phyloP scores from a whole-genome alignment of 2,888 invertebrate species.

The Dynastes hyllus region DNA sequence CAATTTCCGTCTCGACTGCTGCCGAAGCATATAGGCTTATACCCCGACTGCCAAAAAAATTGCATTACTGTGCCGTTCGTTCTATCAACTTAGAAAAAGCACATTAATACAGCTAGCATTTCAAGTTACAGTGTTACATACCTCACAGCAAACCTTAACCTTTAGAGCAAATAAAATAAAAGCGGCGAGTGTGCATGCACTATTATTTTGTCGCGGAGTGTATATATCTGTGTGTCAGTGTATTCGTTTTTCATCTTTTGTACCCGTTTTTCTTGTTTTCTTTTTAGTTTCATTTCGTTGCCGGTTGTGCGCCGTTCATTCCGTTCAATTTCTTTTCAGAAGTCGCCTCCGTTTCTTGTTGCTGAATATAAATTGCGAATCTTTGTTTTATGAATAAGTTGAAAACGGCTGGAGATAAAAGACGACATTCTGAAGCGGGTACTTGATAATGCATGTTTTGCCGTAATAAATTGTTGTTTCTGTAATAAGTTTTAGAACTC shows the following conservation, averaged over 20 bases:
- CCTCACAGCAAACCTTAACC: too few relatives aligned
- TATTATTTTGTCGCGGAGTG: conserved; percentile 16
- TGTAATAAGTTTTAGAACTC: conserved; percentile 53
- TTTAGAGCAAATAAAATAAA: too few relatives aligned
- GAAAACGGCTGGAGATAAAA: conserved; percentile 49
- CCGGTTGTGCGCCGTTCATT: conserved; percentile 28
- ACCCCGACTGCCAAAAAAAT: too few relatives aligned
- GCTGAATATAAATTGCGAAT: conserved; percentile 48
- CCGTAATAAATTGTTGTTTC: conserved; percentile 53
- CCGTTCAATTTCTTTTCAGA: conserved; percentile 48
- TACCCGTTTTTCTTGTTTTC: conserved; percentile 24
- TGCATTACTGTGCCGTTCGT: too few relatives aligned
- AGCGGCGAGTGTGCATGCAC: background rate
- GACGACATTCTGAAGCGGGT: conserved; percentile 49
- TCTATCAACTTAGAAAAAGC: too few relatives aligned
- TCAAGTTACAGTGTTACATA: background rate
- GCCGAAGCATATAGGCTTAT: too few relatives aligned
- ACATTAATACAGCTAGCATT: background rate
- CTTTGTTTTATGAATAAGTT: conserved; percentile 50
- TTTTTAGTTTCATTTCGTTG: conserved; percentile 24
- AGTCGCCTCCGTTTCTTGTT: conserved; percentile 46
- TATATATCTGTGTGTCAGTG: conserved; percentile 32
- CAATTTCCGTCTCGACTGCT: too few relatives aligned
- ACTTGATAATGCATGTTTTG: conserved; percentile 53
- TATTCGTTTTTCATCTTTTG: conserved; percentile 40